Base-by-base conservation (phyloP, 2,113 vertebrate species). In the Chloebia gouldiae region DNA sequence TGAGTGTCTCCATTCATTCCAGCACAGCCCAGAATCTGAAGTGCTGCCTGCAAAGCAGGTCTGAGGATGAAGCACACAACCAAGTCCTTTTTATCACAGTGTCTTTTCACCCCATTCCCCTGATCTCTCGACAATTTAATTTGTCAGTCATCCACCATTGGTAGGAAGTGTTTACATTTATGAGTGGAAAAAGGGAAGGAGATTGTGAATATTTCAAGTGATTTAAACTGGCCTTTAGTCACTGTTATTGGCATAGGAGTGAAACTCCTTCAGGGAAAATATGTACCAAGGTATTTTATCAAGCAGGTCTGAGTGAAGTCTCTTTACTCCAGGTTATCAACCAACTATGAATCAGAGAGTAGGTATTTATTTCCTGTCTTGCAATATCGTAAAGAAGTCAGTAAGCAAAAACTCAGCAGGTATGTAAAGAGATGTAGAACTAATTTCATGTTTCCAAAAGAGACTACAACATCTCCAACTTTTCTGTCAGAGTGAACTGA, bases 181-280 rank as follows among this genome's bases (percentile, higher is more conserved):
- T 1, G 2, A 20, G 15, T 76, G 73, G 83, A 33, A 81, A 90
- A 95, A 92, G 54, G 39, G 80, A 88, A 96, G 54, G 77, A 54
- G 23, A 87, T 5, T 82, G 60, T 57, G 56, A 42, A 39, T 92
- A 94, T 93, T 97, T 96, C 84, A 94, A 92, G 57, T 9, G 6
- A 92, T 96, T 69, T 91, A 84, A 95, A 95, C 50, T 82, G 88
- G 81, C 60, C 90, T 95, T 96, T 60, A 94, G 77, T 68, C 27
- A 50, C 77, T 93, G 84, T 20, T 86, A 93, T 69, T 96, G 77
- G 85, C 80, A 90, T 8, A 92, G 61, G 54, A 94, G 60, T 77
- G 63, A 92, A 95, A 14, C 35, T 81, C 77, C 81, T 96, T 57
- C 91, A 86, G 81, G 47, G 64, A 93, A 95, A 97, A 93, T 69